Percentiles rank a stretch among this genome's conserved stretches.
phyloP scores from a whole-genome alignment of 2,113 vertebrate species.

The Paradoxurus hermaphroditus region DNA sequence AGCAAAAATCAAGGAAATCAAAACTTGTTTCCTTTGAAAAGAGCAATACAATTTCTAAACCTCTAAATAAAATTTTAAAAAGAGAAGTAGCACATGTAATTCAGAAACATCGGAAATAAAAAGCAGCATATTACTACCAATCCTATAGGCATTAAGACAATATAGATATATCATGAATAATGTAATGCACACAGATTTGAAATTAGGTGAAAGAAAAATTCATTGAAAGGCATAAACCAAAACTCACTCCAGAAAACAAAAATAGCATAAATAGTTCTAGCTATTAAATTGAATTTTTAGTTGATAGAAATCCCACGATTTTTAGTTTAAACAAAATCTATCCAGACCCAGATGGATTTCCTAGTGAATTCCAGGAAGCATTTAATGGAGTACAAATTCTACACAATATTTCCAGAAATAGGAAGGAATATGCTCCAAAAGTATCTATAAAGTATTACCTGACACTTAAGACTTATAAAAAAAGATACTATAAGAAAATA shows the following conservation, averaged over 20 bases:
- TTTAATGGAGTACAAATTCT: neutral
- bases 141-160: neutral
- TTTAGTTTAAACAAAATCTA: too few relatives aligned
- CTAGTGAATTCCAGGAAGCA: neutral
- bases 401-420: neutral
- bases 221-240: neutral
- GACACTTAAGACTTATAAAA: neutral
- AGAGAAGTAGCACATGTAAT: neutral
- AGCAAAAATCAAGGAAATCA: neutral
- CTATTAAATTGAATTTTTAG: neutral
- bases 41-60: neutral
- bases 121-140: neutral
- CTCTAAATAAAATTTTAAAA: neutral
- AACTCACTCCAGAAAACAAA: neutral
- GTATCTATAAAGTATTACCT: neutral
- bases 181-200: neutral
- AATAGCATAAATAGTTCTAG: neutral
- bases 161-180: neutral
- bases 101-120: neutral
- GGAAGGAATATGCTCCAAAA: neutral
- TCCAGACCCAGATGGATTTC: neutral
- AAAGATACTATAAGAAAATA: neutral
- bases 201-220: neutral
- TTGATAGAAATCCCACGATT: neutral
- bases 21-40: neutral